Percentiles rank a stretch among this genome's conserved stretches.
phyloP scores from a whole-genome alignment of 2,113 vertebrate species.

The Gopherus evgoodei region DNA sequence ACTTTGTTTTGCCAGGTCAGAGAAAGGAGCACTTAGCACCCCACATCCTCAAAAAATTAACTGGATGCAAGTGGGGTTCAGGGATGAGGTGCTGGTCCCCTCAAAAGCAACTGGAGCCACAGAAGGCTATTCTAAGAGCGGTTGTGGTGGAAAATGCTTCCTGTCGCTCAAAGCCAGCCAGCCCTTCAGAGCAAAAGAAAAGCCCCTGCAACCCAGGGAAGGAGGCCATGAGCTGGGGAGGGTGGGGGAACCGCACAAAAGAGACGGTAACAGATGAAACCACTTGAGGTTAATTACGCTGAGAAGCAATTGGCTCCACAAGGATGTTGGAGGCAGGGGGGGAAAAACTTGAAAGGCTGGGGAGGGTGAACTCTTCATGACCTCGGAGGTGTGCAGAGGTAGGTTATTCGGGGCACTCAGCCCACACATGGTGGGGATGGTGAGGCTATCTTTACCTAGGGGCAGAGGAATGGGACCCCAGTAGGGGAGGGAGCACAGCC shows the following conservation, averaged over 20 bases:
- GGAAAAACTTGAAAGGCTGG: background rate
- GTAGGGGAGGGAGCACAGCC: background rate
- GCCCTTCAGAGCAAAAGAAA: background rate
- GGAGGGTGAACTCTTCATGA: constrained; percentile 24
- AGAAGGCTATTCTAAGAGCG: background rate
- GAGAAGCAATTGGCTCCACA: constrained; percentile 56
- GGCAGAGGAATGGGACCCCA: rapidly evolving
- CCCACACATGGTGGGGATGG: background rate
- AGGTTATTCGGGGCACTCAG: rapidly evolving
- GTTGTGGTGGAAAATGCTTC: background rate
- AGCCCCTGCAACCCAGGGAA: background rate
- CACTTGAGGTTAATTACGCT: constrained; percentile 74
- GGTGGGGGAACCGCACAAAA: background rate
- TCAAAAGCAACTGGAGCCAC: background rate
- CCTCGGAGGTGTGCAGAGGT: background rate
- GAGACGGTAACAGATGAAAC: constrained; percentile 2
- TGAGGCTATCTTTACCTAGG: background rate
- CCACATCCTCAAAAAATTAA: background rate
- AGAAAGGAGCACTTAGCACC: background rate
- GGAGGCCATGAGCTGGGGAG: background rate
- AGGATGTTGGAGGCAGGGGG: background rate
- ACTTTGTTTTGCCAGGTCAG: background rate
- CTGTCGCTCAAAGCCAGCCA: background rate
- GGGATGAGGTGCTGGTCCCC: background rate
- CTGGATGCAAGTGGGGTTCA: background rate